These are phyloP conservation scores for Bugulina stolonifera DNA, from an alignment of 2,888 invertebrate species.

Conservation along the genomic window DNA sequence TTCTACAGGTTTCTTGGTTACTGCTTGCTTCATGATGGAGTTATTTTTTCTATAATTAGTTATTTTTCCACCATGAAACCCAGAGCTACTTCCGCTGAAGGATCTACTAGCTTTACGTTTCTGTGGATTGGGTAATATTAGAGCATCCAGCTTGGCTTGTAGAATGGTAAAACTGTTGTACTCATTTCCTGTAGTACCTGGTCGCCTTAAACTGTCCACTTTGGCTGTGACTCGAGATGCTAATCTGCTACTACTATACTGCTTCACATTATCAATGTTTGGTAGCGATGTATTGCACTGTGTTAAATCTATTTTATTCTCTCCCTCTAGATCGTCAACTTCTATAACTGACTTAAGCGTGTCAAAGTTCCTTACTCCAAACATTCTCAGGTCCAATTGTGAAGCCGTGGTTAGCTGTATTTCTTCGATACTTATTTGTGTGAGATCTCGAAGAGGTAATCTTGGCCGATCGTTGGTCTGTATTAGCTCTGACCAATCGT, in stretches of 20 bases:
- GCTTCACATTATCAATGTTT: neutral
- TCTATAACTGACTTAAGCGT: neutral
- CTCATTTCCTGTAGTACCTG: neutral
- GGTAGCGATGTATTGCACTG: neutral
- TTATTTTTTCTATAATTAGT: neutral
- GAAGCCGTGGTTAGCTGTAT: neutral
- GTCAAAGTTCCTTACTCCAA: slow-evolving; percentile 6
- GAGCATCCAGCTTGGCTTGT: slow-evolving; percentile 19
- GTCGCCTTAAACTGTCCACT: neutral
- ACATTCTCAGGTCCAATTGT: neutral
- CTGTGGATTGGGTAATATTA: slow-evolving; percentile 4
- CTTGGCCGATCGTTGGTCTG: neutral
- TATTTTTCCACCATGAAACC: slow-evolving; percentile 9
- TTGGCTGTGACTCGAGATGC: neutral
- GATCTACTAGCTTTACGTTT: slow-evolving; percentile 7
- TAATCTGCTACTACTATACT: neutral
- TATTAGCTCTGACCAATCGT: neutral
- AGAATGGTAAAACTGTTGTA: neutral
- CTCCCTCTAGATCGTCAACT: slow-evolving; percentile 3
- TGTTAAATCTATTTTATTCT: neutral
- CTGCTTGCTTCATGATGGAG: neutral
- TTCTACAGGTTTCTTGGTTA: neutral
- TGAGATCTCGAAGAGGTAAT: neutral
- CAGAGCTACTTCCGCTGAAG: slow-evolving; percentile 3
- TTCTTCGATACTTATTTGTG: neutral